Percentiles rank a stretch among this genome's conserved stretches.
phyloP scores from a whole-genome alignment of 1,140 invertebrate genomes.

The Drosophila quadrilineata region DNA sequence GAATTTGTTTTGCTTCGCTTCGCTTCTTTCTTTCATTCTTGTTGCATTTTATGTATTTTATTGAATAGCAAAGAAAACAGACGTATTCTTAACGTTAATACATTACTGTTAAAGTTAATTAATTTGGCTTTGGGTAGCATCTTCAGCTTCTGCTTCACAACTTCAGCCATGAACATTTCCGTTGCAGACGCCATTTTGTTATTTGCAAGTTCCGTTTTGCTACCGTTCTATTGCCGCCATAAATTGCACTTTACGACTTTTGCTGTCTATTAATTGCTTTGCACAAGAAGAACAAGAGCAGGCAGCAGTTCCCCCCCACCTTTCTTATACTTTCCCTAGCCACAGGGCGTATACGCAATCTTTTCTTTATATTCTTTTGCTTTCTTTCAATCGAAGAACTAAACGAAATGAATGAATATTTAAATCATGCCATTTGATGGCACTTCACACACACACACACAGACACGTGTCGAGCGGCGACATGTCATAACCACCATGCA shows the following conservation, averaged over 20 bases:
- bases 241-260: conserved; percentile 66
- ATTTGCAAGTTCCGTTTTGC: conserved; percentile 11
- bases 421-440: conserved; percentile 20
- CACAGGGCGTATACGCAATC: conserved; percentile 17
- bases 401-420: conserved; percentile 42
- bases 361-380: conserved; percentile 30
- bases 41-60: conserved; percentile 22
- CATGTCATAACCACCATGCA: conserved; percentile 3
- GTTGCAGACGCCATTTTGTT: too few relatives aligned
- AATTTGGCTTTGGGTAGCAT: conserved; percentile 37
- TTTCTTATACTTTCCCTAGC: too few relatives aligned
- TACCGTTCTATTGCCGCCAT: conserved; percentile 50
- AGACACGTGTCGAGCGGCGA: background rate
- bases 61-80: background rate
- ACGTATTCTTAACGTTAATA: conserved; percentile 39
- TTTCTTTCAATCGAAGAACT: conserved; percentile 43
- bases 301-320: background rate
- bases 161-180: conserved; percentile 16
- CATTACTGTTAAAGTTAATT: conserved; percentile 53
- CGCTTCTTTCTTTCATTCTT: background rate
- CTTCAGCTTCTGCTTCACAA: background rate
- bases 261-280: conserved; percentile 54
- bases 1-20: background rate
- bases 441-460: background rate
- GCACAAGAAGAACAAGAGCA: background rate